Conservation (phyloP, 2,888 invertebrate genomes). For the Polydrusus cervinus region DNA sequence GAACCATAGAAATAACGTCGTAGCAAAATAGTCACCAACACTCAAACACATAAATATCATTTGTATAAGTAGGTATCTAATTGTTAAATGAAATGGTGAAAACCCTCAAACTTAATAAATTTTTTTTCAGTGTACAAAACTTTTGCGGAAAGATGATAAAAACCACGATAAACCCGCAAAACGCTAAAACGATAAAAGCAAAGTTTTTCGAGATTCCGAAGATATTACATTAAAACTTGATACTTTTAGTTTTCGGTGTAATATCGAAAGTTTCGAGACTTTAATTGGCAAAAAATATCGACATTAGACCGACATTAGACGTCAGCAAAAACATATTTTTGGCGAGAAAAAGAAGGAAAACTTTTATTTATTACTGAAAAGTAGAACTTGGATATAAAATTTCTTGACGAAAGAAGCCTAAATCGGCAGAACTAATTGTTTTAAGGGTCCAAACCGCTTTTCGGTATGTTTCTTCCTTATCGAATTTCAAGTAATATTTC, state of each 20-base stretch:
- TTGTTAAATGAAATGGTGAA: too few relatives aligned
- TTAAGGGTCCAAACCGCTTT: too few relatives aligned
- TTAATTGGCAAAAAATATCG: slow-evolving; percentile 55
- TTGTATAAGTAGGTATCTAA: too few relatives aligned
- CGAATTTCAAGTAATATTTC: too few relatives aligned
- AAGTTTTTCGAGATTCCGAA: slow-evolving; percentile 54
- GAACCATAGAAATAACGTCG: too few relatives aligned
- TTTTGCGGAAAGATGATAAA: slow-evolving; percentile 48
- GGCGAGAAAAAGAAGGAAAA: neutral
- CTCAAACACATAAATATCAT: too few relatives aligned
- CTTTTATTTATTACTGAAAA: slow-evolving; percentile 16
- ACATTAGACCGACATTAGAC: slow-evolving; percentile 49
- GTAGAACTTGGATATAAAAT: neutral
- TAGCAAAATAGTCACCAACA: too few relatives aligned
- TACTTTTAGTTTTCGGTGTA: slow-evolving; percentile 52
- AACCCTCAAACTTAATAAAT: too few relatives aligned
- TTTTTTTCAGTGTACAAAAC: neutral
- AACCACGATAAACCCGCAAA: slow-evolving; percentile 53
- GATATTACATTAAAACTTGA: slow-evolving; percentile 56
- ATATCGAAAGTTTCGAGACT: slow-evolving; percentile 52
- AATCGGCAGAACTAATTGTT: too few relatives aligned
- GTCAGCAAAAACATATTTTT: slow-evolving; percentile 29
- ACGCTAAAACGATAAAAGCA: slow-evolving; percentile 55
- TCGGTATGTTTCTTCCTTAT: too few relatives aligned
- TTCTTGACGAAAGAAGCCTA: too few relatives aligned